Base-by-base conservation (phyloP, 2,888 invertebrate species). In the Gari tellinella region DNA sequence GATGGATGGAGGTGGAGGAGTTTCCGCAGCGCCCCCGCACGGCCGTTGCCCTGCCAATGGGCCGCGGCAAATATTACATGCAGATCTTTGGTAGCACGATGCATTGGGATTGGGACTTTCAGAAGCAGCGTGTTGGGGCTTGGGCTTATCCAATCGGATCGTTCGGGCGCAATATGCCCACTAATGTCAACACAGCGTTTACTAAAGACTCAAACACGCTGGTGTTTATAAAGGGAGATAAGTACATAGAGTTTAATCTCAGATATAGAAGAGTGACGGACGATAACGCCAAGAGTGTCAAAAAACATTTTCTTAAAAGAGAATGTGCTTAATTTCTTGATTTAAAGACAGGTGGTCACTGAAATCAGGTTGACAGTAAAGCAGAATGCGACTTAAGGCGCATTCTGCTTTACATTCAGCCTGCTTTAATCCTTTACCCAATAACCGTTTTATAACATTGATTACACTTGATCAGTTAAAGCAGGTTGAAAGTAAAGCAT, bases 71-170 rank as follows among this genome's bases (percentile, higher is more conserved):
- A 8, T 69, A 78, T 41, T 73, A 78, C 46, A 69, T 70, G 72
- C 49, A 73, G 10, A 66, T 78, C n/a, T 73, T 70, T 46, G 73
- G 78, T 2, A 62, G 46, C 14, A 73, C 69, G 1, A 78, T 78
- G 78, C 66, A 73, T 1, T 78, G 78, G 78, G 60, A 69, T 40
- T 78, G 78, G 78, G 63, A 78, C 40, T 55, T 73, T n/a, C 21
- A 56, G 21, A 73, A 15, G 7, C 55, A 69, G n/a, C 56, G 66
- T 15, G 78, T 78, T 17, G 73, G 73, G 1, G 78, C 78, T 17
- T 73, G 73, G 73, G 73, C 78, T 0, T 78, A 73, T 40, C 78
- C 78, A 17, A 70, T 78, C 1, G 51, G 56, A 7, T 63, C 56
- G 1, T 72, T 60, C 52, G 78, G 78, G 15, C 61, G 70, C 0